Base-by-base conservation (phyloP, 2,113 vertebrate species). In the Sylvietta virens region DNA sequence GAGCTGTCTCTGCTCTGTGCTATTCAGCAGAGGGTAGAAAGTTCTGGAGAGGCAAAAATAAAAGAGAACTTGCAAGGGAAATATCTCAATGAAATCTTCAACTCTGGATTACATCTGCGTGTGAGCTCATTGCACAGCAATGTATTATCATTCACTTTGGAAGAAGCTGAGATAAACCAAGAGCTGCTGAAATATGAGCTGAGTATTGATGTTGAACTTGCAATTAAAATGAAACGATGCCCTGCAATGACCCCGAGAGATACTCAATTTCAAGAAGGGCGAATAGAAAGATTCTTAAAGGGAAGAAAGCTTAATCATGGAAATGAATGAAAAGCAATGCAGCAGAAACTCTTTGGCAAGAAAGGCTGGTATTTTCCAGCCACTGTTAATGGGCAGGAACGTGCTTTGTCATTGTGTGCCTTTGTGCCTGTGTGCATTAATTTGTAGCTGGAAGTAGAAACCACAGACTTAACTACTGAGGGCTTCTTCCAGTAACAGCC, bases 41-140 rank as follows among this genome's bases (percentile, higher is more conserved):
- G 69, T 69, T 93, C 69, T 83, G 54, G 60, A 82, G 70, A 94
- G 39, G 48, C 65, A 77, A 86, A 93, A 95, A 93, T 74, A 79
- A 88, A 83, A 64, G 60, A 51, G 58, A 82, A 74, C 82, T 92
- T 86, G 54, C 31, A 91, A 88, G 72, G 60, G 35, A 88, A 83
- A 45, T 2, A 11, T 82, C 83, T 92, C 7, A 3, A 64, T 90
- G 67, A 88, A 91, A 48, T 94, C 88, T 95, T 93, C 73, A 85
- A 0, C 70, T 91, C 58, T 85, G 93, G 81, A 77, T 95, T 95
- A 48, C 54, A 74, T 95, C 91, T 92, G 45, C 72, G 30, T 93
- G 71, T 96, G 92, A 94, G 83, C 92, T 96, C 95, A 96, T 87
- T 94, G 81, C 92, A 67, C 73, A 96, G 80, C 70, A 93, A 97